phyloP scores from a whole-genome alignment of 1,140 invertebrate species.

The Sogatella furcifera region DNA sequence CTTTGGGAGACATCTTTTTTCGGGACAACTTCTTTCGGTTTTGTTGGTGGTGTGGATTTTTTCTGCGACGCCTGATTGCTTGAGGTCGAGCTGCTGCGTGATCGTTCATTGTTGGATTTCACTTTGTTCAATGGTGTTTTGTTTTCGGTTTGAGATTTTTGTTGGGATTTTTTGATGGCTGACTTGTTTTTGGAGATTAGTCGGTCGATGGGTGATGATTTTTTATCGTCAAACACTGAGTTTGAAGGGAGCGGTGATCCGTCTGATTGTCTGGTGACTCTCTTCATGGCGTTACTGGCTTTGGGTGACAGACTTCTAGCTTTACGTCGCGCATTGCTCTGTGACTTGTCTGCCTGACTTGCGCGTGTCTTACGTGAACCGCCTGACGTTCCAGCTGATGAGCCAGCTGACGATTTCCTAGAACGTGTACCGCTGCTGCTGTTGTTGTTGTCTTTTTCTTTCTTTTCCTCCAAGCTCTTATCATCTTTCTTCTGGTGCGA shows the following conservation, averaged over 20 bases:
- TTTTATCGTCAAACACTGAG: conserved; percentile 2
- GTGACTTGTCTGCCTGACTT: too few relatives aligned
- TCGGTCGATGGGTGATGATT: conserved; percentile 7
- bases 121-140: background rate
- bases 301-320: background rate
- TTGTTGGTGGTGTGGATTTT: too few relatives aligned
- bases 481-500: background rate
- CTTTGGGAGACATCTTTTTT: too few relatives aligned
- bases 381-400: too few relatives aligned
- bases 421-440: background rate
- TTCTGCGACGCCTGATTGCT: too few relatives aligned
- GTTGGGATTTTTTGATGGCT: background rate
- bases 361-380: too few relatives aligned
- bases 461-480: background rate
- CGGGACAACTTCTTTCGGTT: too few relatives aligned
- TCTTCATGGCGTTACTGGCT: background rate
- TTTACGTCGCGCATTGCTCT: too few relatives aligned
- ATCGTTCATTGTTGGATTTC: too few relatives aligned
- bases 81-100: too few relatives aligned
- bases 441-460: background rate
- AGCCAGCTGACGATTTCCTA: too few relatives aligned
- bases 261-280: background rate
- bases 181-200: conserved; percentile 10
- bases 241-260: background rate
- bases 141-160: background rate